These are phyloP conservation scores for Galleria mellonella DNA, from an alignment of 1,140 invertebrate species.

Conservation along the genomic window DNA sequence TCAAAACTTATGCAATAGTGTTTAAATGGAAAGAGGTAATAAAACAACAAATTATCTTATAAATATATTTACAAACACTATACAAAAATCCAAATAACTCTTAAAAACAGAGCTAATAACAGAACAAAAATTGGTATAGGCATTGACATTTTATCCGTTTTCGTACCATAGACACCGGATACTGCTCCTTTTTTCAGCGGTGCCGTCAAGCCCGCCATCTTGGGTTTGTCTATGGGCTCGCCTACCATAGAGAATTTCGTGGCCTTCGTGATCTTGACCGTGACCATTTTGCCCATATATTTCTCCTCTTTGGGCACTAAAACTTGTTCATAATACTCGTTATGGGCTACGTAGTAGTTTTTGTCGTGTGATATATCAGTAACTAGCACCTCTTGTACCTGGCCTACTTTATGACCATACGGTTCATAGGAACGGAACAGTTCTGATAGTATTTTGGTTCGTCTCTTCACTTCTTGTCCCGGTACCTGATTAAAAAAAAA, in stretches of 20 bases:
- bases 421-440: slow-evolving; percentile 94
- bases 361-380: slow-evolving; percentile 96
- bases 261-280: slow-evolving; percentile 83
- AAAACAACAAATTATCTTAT: slow-evolving; percentile 15
- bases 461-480: slow-evolving; percentile 89
- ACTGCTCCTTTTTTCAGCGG: slow-evolving; percentile 72
- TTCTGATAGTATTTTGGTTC: slow-evolving; percentile 92
- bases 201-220: slow-evolving; percentile 67
- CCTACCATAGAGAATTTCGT: slow-evolving; percentile 93
- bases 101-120: slow-evolving; percentile 33
- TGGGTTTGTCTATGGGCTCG: slow-evolving; percentile 75
- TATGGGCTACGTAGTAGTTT: slow-evolving; percentile 94
- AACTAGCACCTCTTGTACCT: slow-evolving; percentile 88
- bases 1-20: too few species aligned
- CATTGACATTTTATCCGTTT: slow-evolving; percentile 16
- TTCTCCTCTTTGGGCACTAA: slow-evolving; percentile 85
- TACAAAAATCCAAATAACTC: slow-evolving; percentile 57
- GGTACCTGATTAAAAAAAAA: slow-evolving; percentile 70
- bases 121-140: slow-evolving; percentile 42
- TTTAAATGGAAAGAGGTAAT: too few species aligned
- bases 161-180: slow-evolving; percentile 50
- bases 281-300: slow-evolving; percentile 88
- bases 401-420: slow-evolving; percentile 85
- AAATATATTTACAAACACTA: slow-evolving; percentile 33
- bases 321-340: slow-evolving; percentile 97